Conservation (phyloP, 1,140 invertebrate species). For the Ceratosolen fusciceps region DNA sequence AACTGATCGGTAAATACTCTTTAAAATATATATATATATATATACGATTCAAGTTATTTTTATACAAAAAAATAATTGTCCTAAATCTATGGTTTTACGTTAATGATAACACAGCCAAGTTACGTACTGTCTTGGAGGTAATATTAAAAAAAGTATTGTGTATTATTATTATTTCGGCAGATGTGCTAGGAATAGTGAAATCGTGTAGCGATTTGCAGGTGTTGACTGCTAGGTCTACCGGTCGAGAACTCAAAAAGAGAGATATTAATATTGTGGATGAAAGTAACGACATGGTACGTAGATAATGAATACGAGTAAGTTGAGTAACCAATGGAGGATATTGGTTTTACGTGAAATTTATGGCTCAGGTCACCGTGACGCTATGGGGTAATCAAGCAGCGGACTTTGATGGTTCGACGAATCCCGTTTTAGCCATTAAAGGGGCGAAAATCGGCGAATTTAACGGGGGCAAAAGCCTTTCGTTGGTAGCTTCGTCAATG, state of each 20-base stretch:
- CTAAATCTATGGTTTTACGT: too few species aligned
- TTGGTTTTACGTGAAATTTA: conserved; percentile 17
- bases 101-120: too few species aligned
- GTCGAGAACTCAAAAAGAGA: conserved; percentile 90
- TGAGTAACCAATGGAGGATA: neutral
- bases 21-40: conserved; percentile 24
- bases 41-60: too few species aligned
- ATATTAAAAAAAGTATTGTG: too few species aligned
- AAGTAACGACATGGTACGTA: conserved; percentile 81
- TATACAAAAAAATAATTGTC: too few species aligned
- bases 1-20: conserved; percentile 77
- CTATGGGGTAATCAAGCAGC: conserved; percentile 88
- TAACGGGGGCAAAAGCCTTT: conserved; percentile 80
- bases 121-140: too few species aligned
- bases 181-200: conserved; percentile 94
- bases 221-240: conserved; percentile 81
- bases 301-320: neutral
- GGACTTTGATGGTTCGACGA: conserved; percentile 81
- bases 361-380: conserved; percentile 76
- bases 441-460: conserved; percentile 81
- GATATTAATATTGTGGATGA: conserved; percentile 92
- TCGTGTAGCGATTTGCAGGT: conserved; percentile 79
- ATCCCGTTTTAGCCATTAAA: conserved; percentile 89
- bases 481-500: conserved; percentile 73
- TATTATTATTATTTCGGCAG: too few species aligned